Evolutionary conservation across 2,113 vertebrate species (phyloP), one percentile per base, ranked within the genome.

Genomic region (Petroica traversi): DNA sequence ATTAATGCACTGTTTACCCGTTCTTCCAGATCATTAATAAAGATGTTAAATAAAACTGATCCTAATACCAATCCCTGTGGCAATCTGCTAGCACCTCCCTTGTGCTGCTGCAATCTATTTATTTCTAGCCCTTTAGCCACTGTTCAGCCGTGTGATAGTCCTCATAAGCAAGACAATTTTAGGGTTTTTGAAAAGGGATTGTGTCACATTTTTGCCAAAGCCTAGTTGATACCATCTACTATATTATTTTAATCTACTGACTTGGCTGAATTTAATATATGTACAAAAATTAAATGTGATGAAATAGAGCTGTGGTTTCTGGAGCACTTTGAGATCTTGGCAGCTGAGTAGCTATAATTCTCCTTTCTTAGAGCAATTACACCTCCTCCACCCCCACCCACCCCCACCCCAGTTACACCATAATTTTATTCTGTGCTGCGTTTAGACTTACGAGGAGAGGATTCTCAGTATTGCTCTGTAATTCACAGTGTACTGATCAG

Each of bases 11-110:
- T 95, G 92, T 97, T 96, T 95, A 93, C 63, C 36, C 63, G 0
- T 94, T 96, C 95, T 95, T 97, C 89, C 85, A 93, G 82, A 79
- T 94, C 87, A 89, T 97, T 97, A 96, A 96, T 93, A 95, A 95
- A 96, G 94, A 94, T 93, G 81, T 94, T 95, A 95, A 96, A 93
- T 92, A 96, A 97, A 93, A 85, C 83, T 93, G 93, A 96, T 95
- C 76, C 61, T 91, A 91, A 91, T 92, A 92, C 52, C 73, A 79
- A 2, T 89, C 96, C 95, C 85, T 84, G 74, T 87, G 85, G 93
- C 88, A 88, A 80, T 88, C 33, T 49, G 18, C 77, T 79, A 54
- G 64, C 81, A 91, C 85, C 52, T 95, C 92, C 63, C 90, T 82
- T 40, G 48, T 88, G 78, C 85, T 88, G 40, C 75, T 85, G 93